phyloP scores from a whole-genome alignment of 1,140 invertebrate species.

The Microplitis mediator region DNA sequence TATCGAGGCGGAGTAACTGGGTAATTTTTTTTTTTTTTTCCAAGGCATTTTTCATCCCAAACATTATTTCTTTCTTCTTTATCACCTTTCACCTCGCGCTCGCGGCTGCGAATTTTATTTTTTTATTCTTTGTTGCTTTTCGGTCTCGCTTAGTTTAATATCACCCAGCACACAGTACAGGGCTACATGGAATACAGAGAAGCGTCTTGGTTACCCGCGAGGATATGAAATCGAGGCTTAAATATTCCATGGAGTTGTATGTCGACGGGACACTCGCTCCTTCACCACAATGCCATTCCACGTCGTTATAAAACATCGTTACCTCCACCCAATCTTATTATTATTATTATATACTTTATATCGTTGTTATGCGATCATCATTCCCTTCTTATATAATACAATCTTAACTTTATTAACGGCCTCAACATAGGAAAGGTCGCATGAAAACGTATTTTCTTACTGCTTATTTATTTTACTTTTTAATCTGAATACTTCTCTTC shows the following conservation, averaged over 20 bases:
- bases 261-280: constrained; percentile 37
- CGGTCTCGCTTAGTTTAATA: constrained; percentile 46
- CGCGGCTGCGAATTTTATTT: background rate
- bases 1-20: constrained; percentile 46
- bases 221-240: constrained; percentile 62
- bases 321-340: constrained; percentile 27
- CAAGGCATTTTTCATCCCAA: constrained; percentile 27
- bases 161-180: constrained; percentile 17
- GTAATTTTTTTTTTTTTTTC: constrained; percentile 47
- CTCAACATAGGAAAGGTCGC: constrained; percentile 11
- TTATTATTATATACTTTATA: constrained; percentile 16
- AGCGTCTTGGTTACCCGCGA: constrained; percentile 4
- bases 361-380: constrained; percentile 32
- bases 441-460: constrained; percentile 22
- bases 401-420: constrained; percentile 50
- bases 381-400: constrained; percentile 37
- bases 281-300: constrained; percentile 34
- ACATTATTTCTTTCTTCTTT: constrained; percentile 21
- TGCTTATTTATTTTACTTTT: no score
- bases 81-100: background rate
- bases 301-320: constrained; percentile 52
- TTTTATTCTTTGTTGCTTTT: constrained; percentile 14
- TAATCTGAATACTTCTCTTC: background rate
- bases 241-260: constrained; percentile 59
- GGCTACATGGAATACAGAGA: background rate